Conservation (phyloP, 35 echinoderm and acorn worm genomes). For the Diadema setosum region DNA sequence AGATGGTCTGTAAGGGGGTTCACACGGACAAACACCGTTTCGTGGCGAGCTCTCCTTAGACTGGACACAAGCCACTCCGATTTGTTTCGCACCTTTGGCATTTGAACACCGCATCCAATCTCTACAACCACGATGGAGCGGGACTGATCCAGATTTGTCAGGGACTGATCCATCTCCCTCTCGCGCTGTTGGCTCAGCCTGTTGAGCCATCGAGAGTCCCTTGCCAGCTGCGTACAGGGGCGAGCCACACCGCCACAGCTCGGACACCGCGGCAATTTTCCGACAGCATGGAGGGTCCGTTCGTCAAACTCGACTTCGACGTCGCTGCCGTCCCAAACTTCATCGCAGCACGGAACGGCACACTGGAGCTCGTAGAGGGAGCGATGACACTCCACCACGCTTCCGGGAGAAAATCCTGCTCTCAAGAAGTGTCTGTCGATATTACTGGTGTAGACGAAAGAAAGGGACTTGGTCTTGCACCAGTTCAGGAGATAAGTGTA, state of each 20-base stretch:
- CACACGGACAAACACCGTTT: not conserved
- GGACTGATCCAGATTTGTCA: not conserved
- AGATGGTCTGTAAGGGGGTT: not conserved
- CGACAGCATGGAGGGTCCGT: not conserved
- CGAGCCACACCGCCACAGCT: not conserved
- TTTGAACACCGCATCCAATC: not conserved
- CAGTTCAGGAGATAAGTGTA: not conserved
- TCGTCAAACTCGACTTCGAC: not conserved
- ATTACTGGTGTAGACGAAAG: not conserved
- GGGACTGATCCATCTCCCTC: not conserved
- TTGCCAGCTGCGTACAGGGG: not conserved
- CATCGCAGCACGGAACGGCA: not conserved
- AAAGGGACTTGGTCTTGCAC: not conserved
- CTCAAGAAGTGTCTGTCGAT: not conserved
- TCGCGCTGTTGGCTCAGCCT: not conserved
- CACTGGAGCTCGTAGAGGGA: conserved; percentile 1
- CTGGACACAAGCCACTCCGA: not conserved
- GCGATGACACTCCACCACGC: not conserved
- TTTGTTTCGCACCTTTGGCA: not conserved
- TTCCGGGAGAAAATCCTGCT: not conserved
- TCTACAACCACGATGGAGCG: not conserved
- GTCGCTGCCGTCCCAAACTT: not conserved
- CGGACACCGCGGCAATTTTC: not conserved
- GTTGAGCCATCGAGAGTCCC: not conserved
- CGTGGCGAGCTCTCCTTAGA: not conserved